These are phyloP conservation scores for Saccostrea echinata DNA, from an alignment of 1,140 invertebrate genomes.

Conservation along the genomic window DNA sequence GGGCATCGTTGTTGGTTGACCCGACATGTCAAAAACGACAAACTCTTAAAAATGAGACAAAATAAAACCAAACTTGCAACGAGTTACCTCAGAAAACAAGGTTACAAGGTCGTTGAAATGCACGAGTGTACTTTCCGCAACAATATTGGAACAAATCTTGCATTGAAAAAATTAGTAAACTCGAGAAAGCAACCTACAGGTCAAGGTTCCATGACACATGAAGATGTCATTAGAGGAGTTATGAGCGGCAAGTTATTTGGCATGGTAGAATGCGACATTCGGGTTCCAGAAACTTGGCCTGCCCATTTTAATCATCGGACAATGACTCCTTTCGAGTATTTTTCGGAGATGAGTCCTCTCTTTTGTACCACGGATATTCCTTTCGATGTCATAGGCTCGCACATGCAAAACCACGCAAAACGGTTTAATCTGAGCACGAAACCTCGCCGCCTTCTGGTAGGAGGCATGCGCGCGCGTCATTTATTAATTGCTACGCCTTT, in stretches of 20 bases:
- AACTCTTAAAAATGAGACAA: conserved; percentile 3
- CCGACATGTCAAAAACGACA: conserved; percentile 3
- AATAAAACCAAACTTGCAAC: conserved; percentile 16
- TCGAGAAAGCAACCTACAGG: background rate
- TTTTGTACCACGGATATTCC: background rate
- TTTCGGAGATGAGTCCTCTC: background rate
- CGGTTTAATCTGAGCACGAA: conserved; percentile 52
- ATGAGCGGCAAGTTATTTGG: background rate
- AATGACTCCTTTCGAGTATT: conserved; percentile 40
- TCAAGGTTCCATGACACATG: conserved; percentile 31
- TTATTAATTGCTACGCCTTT: conserved; percentile 55
- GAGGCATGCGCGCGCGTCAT: conserved; percentile 50
- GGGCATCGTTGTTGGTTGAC: conserved; percentile 40
- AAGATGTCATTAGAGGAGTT: conserved; percentile 46
- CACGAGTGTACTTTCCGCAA: background rate
- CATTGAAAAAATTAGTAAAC: conserved; percentile 42
- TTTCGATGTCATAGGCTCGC: conserved; percentile 53
- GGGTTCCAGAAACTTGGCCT: conserved; percentile 54
- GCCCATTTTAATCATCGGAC: conserved; percentile 34
- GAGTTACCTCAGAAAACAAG: background rate
- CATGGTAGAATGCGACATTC: conserved; percentile 35
- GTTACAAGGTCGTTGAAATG: conserved; percentile 43
- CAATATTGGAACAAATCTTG: background rate
- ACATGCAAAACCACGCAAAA: conserved; percentile 58
- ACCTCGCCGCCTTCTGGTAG: conserved; percentile 53